phyloP scores from a whole-genome alignment of 2,888 invertebrate species.

The Euplexia lucipara region DNA sequence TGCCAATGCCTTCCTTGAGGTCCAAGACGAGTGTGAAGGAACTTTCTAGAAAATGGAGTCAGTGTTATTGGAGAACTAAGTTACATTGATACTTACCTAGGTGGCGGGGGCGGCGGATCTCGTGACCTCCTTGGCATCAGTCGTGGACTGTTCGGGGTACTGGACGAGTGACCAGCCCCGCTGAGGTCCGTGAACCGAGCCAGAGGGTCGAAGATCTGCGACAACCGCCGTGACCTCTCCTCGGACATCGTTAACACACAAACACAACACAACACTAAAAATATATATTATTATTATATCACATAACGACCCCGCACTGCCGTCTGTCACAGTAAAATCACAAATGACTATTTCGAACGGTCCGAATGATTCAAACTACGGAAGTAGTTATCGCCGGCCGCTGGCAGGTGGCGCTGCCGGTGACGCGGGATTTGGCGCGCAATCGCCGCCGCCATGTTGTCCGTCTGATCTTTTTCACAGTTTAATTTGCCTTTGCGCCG shows the following conservation, averaged over 20 bases:
- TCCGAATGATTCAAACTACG: conserved; percentile 81
- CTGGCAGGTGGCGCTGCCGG: conserved; percentile 81
- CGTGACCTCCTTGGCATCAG: conserved; percentile 91
- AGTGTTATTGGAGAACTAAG: not conserved
- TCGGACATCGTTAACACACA: conserved; percentile 90
- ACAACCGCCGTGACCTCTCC: conserved; percentile 94
- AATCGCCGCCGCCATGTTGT: conserved; percentile 84
- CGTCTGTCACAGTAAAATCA: conserved; percentile 76
- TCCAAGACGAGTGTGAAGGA: not conserved
- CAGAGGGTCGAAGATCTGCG: conserved; percentile 96
- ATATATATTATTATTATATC: conserved; percentile 73
- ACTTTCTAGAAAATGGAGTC: not conserved
- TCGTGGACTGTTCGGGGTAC: conserved; percentile 94
- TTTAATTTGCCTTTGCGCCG: conserved; percentile 78
- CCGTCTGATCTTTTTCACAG: conserved; percentile 84
- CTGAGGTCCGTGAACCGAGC: conserved; percentile 93
- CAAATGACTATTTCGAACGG: conserved; percentile 85
- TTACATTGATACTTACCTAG: conserved; percentile 77
- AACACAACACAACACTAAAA: conserved; percentile 78
- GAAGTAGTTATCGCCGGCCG: conserved; percentile 74
- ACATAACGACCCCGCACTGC: conserved; percentile 83
- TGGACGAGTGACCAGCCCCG: conserved; percentile 89
- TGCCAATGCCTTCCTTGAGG: not conserved
- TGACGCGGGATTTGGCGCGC: conserved; percentile 83
- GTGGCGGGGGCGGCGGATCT: conserved; percentile 88